These are phyloP conservation scores for Ophion obscuratus DNA, from an alignment of 2,888 invertebrate species.

Conservation along the genomic window DNA sequence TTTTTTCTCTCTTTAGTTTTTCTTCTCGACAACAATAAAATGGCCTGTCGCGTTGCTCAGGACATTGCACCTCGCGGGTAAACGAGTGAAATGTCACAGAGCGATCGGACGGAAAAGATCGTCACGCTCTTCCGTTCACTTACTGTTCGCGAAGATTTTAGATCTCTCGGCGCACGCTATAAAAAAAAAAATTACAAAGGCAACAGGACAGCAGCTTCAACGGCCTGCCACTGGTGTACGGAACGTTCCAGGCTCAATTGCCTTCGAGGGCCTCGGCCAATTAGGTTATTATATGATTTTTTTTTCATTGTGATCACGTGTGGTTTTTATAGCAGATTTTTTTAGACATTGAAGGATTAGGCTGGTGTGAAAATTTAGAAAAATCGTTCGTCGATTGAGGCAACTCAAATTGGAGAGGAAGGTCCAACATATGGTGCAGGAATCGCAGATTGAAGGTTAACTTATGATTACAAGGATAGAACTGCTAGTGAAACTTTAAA, in stretches of 20 bases:
- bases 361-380: no score
- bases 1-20: slow-evolving; percentile 2
- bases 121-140: slow-evolving; percentile 29
- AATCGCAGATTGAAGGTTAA: no score
- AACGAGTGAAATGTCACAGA: slow-evolving; percentile 18
- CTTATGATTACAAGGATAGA: no score
- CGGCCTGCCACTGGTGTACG: not conserved
- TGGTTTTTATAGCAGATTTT: no score
- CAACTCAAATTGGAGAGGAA: no score
- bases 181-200: not conserved
- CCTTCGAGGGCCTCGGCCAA: not conserved
- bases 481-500: no score
- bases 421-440: no score
- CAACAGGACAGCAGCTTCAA: not conserved
- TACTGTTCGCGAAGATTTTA: slow-evolving; percentile 18
- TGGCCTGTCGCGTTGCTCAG: slow-evolving; percentile 6
- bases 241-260: not conserved
- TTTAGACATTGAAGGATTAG: no score
- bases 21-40: not conserved
- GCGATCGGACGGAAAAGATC: slow-evolving; percentile 28
- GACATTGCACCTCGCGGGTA: slow-evolving; percentile 24
- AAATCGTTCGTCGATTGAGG: no score
- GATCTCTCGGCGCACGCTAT: not conserved
- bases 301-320: no score
- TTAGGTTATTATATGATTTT: no score